These are phyloP conservation scores for Jordanella pulchra DNA, from an alignment of 2,797 vertebrate species.

Conservation along the genomic window DNA sequence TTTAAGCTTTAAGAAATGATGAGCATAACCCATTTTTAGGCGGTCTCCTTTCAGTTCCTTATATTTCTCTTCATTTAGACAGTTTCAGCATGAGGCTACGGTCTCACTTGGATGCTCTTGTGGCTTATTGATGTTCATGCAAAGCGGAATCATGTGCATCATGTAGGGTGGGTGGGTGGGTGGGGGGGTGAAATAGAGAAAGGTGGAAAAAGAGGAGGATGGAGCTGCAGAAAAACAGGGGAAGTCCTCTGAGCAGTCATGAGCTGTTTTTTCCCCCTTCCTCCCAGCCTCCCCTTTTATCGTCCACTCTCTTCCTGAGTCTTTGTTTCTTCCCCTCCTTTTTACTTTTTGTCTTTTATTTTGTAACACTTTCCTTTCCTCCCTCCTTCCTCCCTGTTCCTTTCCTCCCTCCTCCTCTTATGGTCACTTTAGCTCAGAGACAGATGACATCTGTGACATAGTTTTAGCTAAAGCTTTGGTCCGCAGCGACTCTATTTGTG, in stretches of 20 bases:
- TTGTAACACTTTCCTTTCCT: background rate
- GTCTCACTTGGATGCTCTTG: background rate
- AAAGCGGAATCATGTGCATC: background rate
- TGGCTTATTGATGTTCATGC: background rate
- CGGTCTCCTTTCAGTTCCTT: background rate
- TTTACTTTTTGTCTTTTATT: background rate
- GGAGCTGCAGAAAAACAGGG: slow-evolving; percentile 21
- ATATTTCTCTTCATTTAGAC: background rate
- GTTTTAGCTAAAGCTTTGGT: slow-evolving; percentile 56
- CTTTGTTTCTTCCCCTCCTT: slow-evolving; percentile 14
- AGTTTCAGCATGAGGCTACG: background rate
- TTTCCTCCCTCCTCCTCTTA: slow-evolving; percentile 1
- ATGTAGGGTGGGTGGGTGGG: background rate
- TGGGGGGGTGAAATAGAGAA: slow-evolving; percentile 46
- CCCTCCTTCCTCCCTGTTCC: slow-evolving; percentile 1
- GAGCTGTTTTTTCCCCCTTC: slow-evolving; percentile 31
- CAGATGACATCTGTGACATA: slow-evolving; percentile 41
- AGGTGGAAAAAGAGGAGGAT: slow-evolving; percentile 47
- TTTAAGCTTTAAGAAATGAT: background rate
- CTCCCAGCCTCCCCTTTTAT: slow-evolving; percentile 26
- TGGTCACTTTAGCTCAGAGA: slow-evolving; percentile 16
- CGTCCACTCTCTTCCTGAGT: background rate
- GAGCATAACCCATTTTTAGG: background rate
- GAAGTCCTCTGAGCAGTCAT: slow-evolving; percentile 47
- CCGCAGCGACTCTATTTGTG: slow-evolving; percentile 26